Conservation (phyloP, 2,113 vertebrate species). For the Sturnus vulgaris region DNA sequence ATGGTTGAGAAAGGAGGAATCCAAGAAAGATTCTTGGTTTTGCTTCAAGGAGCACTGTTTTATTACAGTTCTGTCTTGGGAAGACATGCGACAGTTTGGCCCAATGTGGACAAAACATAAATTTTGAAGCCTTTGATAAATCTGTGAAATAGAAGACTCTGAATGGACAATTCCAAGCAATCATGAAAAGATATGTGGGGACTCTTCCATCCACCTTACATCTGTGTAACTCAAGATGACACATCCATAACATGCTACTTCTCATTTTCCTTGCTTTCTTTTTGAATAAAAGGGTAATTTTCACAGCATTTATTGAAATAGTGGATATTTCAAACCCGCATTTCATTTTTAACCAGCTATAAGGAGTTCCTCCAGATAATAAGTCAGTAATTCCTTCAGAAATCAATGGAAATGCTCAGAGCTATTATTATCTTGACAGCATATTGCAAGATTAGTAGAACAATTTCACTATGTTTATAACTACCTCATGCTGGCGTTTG, state of each 20-base stretch:
- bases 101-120: background rate
- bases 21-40: background rate
- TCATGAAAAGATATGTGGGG: background rate
- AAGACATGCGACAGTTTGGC: background rate
- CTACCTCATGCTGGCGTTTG: slow-evolving; percentile 7
- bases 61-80: background rate
- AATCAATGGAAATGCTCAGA: slow-evolving; percentile 36
- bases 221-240: background rate
- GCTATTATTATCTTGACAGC: slow-evolving; percentile 34
- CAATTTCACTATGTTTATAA: slow-evolving; percentile 19
- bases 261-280: background rate
- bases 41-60: background rate
- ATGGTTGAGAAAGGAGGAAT: background rate
- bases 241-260: background rate
- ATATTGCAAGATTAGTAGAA: slow-evolving; percentile 38
- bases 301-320: slow-evolving; percentile 13
- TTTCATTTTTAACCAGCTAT: slow-evolving; percentile 20
- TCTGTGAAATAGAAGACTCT: background rate
- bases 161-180: background rate
- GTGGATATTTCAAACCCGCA: background rate
- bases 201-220: background rate
- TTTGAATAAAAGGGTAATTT: slow-evolving; percentile 11
- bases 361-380: background rate
- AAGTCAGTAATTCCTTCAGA: slow-evolving; percentile 43
- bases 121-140: background rate